Base-by-base conservation (phyloP, 2,888 invertebrate genomes). In the Aspidiotus destructor region DNA sequence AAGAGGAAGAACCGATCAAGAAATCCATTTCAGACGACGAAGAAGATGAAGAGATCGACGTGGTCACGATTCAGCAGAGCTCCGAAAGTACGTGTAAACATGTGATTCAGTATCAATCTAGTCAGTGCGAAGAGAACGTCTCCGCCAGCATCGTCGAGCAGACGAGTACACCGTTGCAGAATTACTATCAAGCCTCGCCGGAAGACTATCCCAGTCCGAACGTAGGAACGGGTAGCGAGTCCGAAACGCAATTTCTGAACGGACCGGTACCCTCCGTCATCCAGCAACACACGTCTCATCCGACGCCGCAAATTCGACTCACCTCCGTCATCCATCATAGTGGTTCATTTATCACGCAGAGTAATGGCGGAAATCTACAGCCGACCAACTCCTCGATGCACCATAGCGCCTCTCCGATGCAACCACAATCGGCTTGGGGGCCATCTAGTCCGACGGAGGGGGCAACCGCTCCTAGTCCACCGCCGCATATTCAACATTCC, bases 11-110 rank as follows among this genome's bases (percentile, higher is more conserved):
- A 16, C 16, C 10, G n/a, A 41, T n/a, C n/a, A 44, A 48, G 62
- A 17, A 60, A 53, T 60, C 57, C 41, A 60, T 42, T 53, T 53
- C 10, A 60, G 71, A 72, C 41, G 72, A 72, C 53, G 74, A 74
- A 44, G 79, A 79, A 69, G 79, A 79, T 69, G 90, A 90, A 80
- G 89, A 90, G 81, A 89, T 89, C 81, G 89, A 89, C 83, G 90
- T 89, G 77, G 90, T 90, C 74, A 90, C 71, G 16, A 69, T 69
- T 53, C 68, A 68, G 9, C 62, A 61, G 16, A 52, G 11, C 54
- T 28, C 73, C 10, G 73, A 72, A 11, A 28, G 42, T 5, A 28
- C 28, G 28, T 28, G 28, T 5, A 57, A 55, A 57, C 57, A 55
- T 8, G 13, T 40, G 1, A 15, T 57, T 1, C 44, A 60, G 54